Base-by-base conservation (phyloP, 2,113 vertebrate genomes). In the Brevimyrus niger region DNA sequence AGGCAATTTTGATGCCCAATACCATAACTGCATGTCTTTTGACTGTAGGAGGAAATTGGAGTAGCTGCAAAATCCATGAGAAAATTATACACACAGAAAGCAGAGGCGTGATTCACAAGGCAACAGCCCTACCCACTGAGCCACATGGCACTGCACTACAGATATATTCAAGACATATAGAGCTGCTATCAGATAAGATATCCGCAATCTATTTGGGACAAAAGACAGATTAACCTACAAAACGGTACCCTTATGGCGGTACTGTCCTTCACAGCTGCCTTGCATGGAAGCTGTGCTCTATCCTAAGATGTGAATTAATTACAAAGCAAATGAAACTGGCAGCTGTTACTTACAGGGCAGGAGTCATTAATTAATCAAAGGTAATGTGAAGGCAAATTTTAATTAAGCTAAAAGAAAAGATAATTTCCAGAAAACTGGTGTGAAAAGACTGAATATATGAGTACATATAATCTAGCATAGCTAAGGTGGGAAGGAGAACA, bases 231-330 rank as follows among this genome's bases (percentile, higher is more conserved):
- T 38, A 92, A 90, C 93, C 89, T 53, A 47, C 65, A 84, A 55
- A 31, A 61, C 58, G 83, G 84, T 51, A 8, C 89, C 80, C 87
- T n/a, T 50, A 91, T 83, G 38, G 51, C 17, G 86, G 90, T 53
- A 86, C 58, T 87, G 88, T 85, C 58, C 86, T 76, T 42, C 31
- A 83, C 91, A 88, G 89, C 88, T 17, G 46, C 89, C 88, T 61
- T 91, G 73, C 87, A 44, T 83, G 76, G 88, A 42, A 76, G 69
- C 27, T 88, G 86, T 58, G 4, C 87, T 87, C 58, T 82, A 48
- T 89, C 88, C 89, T 85, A 31, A 61, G 65, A 89, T 87, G 91
- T 92, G 94, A 93, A 94, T 95, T 94, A 94, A 94, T 88, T 84
- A 85, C 65, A 88, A 87, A 47, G 88, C 91, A 88, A 13, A 58